These are phyloP conservation scores for Himantopus leucocephalus DNA, from an alignment of 2,113 vertebrate species.

Conservation along the genomic window DNA sequence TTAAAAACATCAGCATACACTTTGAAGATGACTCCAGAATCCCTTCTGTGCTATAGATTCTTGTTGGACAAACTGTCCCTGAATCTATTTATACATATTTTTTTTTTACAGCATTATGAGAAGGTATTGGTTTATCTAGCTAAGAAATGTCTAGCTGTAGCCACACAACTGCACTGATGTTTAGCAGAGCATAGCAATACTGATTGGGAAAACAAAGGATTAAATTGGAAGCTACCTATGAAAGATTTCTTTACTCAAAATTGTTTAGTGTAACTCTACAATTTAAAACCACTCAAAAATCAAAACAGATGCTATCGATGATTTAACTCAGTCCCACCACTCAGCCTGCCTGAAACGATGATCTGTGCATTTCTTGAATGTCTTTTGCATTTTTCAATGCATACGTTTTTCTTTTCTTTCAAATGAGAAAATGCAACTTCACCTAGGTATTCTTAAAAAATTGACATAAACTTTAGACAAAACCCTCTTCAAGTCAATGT, in stretches of 20 bases:
- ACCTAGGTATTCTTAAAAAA: not conserved
- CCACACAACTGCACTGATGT: not conserved
- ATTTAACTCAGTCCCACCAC: not conserved
- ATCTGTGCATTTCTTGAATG: not conserved
- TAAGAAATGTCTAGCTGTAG: not conserved
- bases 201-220: not conserved
- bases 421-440: not conserved
- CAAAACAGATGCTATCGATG: not conserved
- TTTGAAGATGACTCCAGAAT: constrained; percentile 41
- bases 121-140: not conserved
- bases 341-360: not conserved
- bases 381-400: not conserved
- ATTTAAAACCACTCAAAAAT: not conserved
- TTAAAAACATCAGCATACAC: constrained; percentile 10
- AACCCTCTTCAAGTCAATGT: not conserved
- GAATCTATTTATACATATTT: not conserved
- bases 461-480: not conserved
- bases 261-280: not conserved
- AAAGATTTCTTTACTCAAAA: not conserved
- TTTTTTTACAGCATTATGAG: not conserved
- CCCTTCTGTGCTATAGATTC: not conserved
- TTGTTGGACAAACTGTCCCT: constrained; percentile 21
- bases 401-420: not conserved
- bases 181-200: not conserved
- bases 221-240: not conserved